Evolutionary conservation across 2,113 vertebrate species (phyloP), one percentile per base, ranked within the genome.

Genomic region (Illadopsis cleaveri): DNA sequence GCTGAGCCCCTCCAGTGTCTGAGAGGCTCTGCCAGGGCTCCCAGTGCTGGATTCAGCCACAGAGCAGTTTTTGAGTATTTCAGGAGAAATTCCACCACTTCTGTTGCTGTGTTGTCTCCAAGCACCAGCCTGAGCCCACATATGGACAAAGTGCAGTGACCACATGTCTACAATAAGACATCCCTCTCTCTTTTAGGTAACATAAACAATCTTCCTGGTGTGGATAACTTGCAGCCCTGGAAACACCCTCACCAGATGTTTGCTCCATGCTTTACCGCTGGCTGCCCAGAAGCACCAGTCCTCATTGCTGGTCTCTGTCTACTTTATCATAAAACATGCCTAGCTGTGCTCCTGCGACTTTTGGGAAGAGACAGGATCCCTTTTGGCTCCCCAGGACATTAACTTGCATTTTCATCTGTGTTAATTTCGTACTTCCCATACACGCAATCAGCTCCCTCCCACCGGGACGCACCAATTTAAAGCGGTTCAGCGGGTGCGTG

Each of bases 1-100:
- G 40, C 9, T 0, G 3, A 80, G 45, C 2, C 23, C 38, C 13
- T 1, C 30, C n/a, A 4, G 24, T 0, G 2, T 10, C 66, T 0
- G 3, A 53, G 71, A 76, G 30, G 38, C 31, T 93, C 54, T 89
- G 19, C 40, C n/a, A 33, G 27, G 25, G 15, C 50, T 84, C 35
- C 54, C 50, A 58, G 69, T 0, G 0, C 35, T 42, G 17, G 33
- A 25, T 47, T 95, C 66, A 54, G 28, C 48, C 54, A 17, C 45
- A 53, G 45, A 45, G n/a, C 2, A 22, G 28, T 38, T 64, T 93
- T 17, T 40, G 40, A 45, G 24, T n/a, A 20, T 92, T 94, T 69
- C n/a, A 62, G 64, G 69, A n/a, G 31, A 79, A 80, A 27, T 20
- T 14, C 31, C 53, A 15, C 4, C 15, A 7, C 11, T 62, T 38